Conservation (phyloP, 1,140 invertebrate genomes). For the Nylanderia fulva region DNA sequence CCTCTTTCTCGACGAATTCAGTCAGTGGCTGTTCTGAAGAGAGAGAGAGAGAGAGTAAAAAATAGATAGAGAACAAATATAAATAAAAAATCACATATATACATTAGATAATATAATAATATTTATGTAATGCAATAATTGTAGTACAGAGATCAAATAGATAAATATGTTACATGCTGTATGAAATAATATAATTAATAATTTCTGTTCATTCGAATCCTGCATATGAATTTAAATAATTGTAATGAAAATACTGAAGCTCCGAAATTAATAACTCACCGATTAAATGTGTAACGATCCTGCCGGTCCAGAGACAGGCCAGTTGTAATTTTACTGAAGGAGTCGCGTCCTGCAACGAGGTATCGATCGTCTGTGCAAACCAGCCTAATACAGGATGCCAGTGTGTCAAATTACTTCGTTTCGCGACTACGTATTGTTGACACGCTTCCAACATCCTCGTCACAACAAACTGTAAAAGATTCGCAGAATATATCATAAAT, state of each 20-base stretch:
- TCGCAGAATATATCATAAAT: neutral
- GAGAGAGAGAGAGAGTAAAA: constrained; percentile 40
- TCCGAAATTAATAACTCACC: constrained; percentile 68
- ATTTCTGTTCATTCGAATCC: neutral
- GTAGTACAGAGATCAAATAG: too few species aligned
- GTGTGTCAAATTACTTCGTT: constrained; percentile 96
- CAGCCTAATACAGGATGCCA: constrained; percentile 99
- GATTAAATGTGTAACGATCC: constrained; percentile 86
- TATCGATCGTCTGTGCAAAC: constrained; percentile 95
- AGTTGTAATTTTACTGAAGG: constrained; percentile 93
- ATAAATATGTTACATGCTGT: too few species aligned
- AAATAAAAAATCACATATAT: too few species aligned
- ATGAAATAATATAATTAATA: too few species aligned
- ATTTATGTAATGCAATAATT: too few species aligned
- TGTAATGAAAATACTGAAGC: neutral
- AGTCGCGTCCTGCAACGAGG: constrained; percentile 93
- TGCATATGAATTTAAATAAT: neutral
- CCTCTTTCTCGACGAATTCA: constrained; percentile 85
- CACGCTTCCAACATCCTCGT: constrained; percentile 93
- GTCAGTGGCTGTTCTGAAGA: constrained; percentile 84
- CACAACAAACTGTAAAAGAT: constrained; percentile 89
- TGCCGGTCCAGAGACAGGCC: constrained; percentile 93
- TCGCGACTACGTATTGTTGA: constrained; percentile 93
- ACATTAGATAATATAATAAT: too few species aligned
- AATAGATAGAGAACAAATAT: neutral